Percentiles rank a stretch among this genome's conserved stretches.
phyloP scores from a whole-genome alignment of 2,888 invertebrate genomes.

The Eupithecia centaureata region DNA sequence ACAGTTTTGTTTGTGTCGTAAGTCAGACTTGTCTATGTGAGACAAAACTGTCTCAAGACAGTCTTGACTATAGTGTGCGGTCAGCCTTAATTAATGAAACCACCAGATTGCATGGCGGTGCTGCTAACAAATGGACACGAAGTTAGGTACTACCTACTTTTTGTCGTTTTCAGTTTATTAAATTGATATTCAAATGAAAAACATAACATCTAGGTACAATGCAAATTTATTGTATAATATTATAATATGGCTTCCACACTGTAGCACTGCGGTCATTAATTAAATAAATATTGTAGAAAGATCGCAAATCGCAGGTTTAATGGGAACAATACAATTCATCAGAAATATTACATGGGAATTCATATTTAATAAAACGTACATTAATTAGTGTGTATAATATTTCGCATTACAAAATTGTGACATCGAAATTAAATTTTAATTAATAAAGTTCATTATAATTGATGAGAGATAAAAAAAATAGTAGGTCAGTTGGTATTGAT shows the following conservation, averaged over 20 bases:
- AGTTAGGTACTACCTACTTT: no score
- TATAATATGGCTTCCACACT: constrained; percentile 3
- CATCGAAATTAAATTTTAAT: not conserved
- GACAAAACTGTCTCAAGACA: no score
- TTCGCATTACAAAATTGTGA: not conserved
- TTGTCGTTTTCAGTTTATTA: not conserved
- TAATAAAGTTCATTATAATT: not conserved
- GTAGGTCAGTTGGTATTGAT: not conserved
- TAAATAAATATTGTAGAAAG: not conserved
- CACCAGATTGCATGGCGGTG: no score
- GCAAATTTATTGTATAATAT: not conserved
- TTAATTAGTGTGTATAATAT: not conserved
- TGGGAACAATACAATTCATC: not conserved
- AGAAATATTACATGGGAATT: not conserved
- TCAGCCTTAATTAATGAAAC: no score
- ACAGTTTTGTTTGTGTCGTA: no score
- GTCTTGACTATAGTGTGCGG: no score
- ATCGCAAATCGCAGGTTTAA: not conserved
- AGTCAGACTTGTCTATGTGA: no score
- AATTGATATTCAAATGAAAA: not conserved
- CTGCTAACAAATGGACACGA: no score
- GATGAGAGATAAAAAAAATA: not conserved
- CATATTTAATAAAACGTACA: not conserved
- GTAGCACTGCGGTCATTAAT: not conserved
- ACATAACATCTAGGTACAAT: not conserved